Conservation (phyloP, 2,797 vertebrate species). For the Chelon auratus region DNA sequence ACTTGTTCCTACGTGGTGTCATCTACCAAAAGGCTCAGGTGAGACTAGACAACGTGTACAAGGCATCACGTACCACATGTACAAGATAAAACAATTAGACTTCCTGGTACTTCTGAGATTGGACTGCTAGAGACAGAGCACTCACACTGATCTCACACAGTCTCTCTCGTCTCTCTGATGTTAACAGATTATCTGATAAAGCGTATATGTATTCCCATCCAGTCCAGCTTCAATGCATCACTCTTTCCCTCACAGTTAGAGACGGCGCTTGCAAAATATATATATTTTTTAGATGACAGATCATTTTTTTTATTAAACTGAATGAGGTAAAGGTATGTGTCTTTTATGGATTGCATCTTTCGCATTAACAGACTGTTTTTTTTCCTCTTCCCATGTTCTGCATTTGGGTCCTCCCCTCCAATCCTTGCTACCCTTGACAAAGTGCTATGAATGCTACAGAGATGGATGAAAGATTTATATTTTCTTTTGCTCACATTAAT, state of each 20-base stretch:
- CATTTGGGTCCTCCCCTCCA: too few species aligned
- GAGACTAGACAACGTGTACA: conserved; percentile 15
- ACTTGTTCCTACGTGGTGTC: conserved; percentile 31
- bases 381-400: too few species aligned
- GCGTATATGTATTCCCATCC: background rate
- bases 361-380: too few species aligned
- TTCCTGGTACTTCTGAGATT: conserved; percentile 17
- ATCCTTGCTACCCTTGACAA: too few species aligned
- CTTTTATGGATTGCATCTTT: too few species aligned
- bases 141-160: background rate
- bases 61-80: background rate
- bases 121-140: conserved; percentile 6
- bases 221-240: conserved; percentile 2
- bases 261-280: conserved; percentile 20
- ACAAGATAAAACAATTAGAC: conserved; percentile 55
- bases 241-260: background rate
- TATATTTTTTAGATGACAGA: background rate
- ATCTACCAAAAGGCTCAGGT: conserved; percentile 19
- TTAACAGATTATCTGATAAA: conserved; percentile 11
- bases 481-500: too few species aligned
- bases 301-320: too few species aligned
- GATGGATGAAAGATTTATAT: too few species aligned
- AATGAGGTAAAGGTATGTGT: too few species aligned
- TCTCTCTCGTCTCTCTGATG: conserved; percentile 21
- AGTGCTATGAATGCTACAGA: too few species aligned